Evolutionary conservation across 92 coral and sea anemone species (phyloP).

Genomic region (Umimayanthus kanabou): DNA sequence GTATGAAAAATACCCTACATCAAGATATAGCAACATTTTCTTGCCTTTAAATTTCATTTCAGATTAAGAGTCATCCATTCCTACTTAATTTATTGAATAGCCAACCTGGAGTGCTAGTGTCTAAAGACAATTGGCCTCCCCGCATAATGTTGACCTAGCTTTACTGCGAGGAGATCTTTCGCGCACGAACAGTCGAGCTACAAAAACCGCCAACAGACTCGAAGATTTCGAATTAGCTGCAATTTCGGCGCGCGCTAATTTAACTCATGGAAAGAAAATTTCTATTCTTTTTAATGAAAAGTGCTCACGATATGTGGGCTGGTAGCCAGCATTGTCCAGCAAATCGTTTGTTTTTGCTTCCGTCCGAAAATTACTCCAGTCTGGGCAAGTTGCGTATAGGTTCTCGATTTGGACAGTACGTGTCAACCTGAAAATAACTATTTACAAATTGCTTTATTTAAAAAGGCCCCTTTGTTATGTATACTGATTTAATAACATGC

Average conservation of each 20-base stretch:
- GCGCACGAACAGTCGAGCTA: too few species aligned
- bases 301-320: not conserved
- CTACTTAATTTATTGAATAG: too few species aligned
- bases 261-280: not conserved
- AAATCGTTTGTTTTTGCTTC: constrained; percentile 2
- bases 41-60: too few species aligned
- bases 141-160: too few species aligned
- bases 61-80: too few species aligned
- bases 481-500: not conserved
- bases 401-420: not conserved
- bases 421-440: not conserved
- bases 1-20: too few species aligned
- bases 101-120: too few species aligned
- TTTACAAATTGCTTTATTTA: not conserved
- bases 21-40: too few species aligned
- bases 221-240: not conserved
- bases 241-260: not conserved
- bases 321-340: constrained; percentile 10
- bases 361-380: not conserved
- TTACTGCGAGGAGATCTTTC: too few species aligned
- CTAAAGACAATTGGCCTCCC: too few species aligned
- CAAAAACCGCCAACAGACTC: too few species aligned
- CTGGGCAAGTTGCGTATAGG: constrained; percentile 1
- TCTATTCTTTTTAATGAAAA: not conserved
- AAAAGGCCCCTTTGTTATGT: not conserved